Evolutionary conservation across 2,113 vertebrate species (phyloP).

Genomic region (Pelusios castaneus): DNA sequence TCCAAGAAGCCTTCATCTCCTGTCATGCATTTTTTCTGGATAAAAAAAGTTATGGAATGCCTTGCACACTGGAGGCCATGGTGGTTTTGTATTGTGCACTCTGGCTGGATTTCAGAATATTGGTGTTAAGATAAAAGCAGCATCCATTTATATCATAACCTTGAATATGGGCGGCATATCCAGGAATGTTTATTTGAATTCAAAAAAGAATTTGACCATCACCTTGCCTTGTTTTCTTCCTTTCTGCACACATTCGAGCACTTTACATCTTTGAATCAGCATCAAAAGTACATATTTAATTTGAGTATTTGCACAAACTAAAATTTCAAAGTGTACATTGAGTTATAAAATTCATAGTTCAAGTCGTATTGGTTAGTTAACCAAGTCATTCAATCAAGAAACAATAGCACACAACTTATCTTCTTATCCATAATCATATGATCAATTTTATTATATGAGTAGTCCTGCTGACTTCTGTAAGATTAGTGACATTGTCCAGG

Average conservation of each 20-base stretch:
- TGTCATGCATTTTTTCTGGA: neutral
- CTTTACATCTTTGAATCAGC: neutral
- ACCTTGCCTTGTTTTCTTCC: neutral
- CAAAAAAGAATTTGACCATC: neutral
- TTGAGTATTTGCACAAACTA: neutral
- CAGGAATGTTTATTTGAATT: neutral
- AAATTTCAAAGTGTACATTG: neutral
- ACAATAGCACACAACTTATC: neutral
- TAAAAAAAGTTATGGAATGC: neutral
- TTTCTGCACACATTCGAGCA: neutral
- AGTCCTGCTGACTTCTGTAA: neutral
- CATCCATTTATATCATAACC: neutral
- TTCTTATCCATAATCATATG: neutral
- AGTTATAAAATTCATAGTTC: neutral
- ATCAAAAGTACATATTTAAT: neutral
- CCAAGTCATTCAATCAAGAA: neutral
- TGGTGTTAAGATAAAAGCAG: accelerated
- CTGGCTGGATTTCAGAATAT: accelerated
- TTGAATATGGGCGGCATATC: neutral
- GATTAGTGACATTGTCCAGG: neutral
- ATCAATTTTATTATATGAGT: no score
- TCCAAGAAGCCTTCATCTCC: neutral
- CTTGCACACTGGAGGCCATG: neutral
- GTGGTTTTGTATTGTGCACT: neutral
- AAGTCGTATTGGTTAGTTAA: neutral